A percentile compares a stretch with the other conserved stretches of the same genome.
These are phyloP conservation scores for Sepioteuthis lessoniana DNA, from an alignment of 2,888 invertebrate species.

Conservation along the genomic window DNA sequence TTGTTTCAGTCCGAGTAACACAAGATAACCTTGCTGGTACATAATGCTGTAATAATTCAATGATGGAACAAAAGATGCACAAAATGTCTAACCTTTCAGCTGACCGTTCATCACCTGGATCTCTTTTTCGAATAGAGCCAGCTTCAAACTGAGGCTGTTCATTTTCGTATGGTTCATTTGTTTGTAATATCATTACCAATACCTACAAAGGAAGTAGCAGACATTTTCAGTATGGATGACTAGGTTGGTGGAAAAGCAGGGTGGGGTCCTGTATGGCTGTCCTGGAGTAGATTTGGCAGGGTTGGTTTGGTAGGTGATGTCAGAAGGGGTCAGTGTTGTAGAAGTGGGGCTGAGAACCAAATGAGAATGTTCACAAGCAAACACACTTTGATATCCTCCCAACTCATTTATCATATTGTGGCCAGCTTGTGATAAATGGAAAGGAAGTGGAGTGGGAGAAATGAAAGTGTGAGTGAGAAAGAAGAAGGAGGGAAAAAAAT, in stretches of 20 bases:
- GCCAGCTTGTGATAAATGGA: neutral
- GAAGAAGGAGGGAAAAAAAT: neutral
- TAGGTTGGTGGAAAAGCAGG: neutral
- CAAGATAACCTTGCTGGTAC: neutral
- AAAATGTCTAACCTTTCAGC: conserved; percentile 17
- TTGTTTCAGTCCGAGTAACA: neutral
- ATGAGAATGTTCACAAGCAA: conserved; percentile 33
- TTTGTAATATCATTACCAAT: conserved; percentile 33
- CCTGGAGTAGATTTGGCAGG: neutral
- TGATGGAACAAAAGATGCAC: neutral
- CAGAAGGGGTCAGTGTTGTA: neutral
- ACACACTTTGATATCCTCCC: conserved; percentile 33
- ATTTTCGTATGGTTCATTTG: neutral
- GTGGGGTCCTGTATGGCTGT: neutral
- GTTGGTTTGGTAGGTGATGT: neutral
- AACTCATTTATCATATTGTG: conserved; percentile 23
- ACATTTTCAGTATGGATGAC: conserved; percentile 33
- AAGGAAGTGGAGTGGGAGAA: neutral
- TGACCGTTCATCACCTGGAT: neutral
- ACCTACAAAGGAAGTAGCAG: conserved; percentile 10
- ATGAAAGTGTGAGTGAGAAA: neutral
- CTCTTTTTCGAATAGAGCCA: neutral
- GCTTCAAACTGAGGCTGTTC: neutral
- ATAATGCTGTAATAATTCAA: neutral
- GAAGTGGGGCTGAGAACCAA: neutral